Conservation (phyloP, 2,113 vertebrate species). For the Burhinus bistriatus region DNA sequence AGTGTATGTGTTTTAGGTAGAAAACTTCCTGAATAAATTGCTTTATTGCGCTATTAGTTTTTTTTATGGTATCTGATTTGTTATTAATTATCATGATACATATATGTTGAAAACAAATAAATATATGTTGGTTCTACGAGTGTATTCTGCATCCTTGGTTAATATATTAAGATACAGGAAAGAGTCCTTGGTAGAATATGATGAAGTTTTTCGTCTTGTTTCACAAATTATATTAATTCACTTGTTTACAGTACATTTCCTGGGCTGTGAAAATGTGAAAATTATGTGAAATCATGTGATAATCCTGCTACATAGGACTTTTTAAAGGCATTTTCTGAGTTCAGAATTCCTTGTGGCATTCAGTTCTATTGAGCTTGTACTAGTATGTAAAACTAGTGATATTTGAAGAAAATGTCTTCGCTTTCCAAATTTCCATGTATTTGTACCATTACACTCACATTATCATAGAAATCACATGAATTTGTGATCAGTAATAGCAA, state of each 20-base stretch:
- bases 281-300: background rate
- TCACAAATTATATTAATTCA: background rate
- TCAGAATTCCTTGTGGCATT: background rate
- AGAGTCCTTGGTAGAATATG: background rate
- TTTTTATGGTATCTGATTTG: background rate
- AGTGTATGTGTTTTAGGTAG: background rate
- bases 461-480: background rate
- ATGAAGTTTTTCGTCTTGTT: background rate
- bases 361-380: background rate
- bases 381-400: background rate
- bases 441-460: background rate
- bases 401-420: background rate
- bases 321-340: background rate
- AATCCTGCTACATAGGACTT: background rate
- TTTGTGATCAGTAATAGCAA: background rate
- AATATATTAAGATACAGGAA: background rate
- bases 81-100: background rate
- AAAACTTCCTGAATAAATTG: background rate
- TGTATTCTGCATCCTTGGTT: background rate
- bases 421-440: background rate
- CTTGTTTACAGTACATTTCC: background rate
- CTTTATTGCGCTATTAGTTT: background rate
- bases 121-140: background rate
- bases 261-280: background rate
- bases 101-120: background rate